Conservation (phyloP, 2,113 vertebrate genomes). For the Edolisoma coerulescens region DNA sequence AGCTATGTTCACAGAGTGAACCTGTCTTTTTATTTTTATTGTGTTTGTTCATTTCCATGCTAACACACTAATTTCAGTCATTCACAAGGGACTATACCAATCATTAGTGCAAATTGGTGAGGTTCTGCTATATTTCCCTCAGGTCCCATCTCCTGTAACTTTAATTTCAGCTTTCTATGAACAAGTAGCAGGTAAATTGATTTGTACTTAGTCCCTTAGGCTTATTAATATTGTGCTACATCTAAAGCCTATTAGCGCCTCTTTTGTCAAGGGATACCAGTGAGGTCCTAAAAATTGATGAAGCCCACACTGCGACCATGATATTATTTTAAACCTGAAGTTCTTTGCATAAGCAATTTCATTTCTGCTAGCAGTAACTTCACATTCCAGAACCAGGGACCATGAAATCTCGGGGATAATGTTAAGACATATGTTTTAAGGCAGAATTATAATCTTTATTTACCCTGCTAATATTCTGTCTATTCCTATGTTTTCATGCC, state of each 20-base stretch:
- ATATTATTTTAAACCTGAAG: slow-evolving; percentile 10
- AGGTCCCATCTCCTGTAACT: slow-evolving; percentile 46
- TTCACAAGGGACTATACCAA: slow-evolving; percentile 46
- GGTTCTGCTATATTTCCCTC: slow-evolving; percentile 63
- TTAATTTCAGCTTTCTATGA: slow-evolving; percentile 66
- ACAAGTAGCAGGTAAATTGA: slow-evolving; percentile 57
- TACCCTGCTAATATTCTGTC: background rate
- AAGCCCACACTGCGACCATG: background rate
- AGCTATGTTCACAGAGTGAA: background rate
- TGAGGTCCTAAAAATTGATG: slow-evolving; percentile 47
- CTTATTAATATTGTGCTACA: slow-evolving; percentile 62
- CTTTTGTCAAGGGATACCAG: slow-evolving; percentile 45
- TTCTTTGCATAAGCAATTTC: background rate
- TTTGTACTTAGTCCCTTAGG: slow-evolving; percentile 49
- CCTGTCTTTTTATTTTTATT: slow-evolving; percentile 48
- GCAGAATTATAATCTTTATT: background rate
- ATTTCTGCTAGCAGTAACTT: background rate
- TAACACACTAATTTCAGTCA: slow-evolving; percentile 47
- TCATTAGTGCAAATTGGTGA: slow-evolving; percentile 68
- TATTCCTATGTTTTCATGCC: background rate
- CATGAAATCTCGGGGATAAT: background rate
- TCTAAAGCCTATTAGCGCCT: slow-evolving; percentile 47
- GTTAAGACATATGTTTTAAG: background rate
- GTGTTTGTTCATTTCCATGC: slow-evolving; percentile 61
- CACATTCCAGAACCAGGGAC: background rate